Evolutionary conservation across 1,140 invertebrate genomes (phyloP).

Genomic region (Tetragnatha versicolor): DNA sequence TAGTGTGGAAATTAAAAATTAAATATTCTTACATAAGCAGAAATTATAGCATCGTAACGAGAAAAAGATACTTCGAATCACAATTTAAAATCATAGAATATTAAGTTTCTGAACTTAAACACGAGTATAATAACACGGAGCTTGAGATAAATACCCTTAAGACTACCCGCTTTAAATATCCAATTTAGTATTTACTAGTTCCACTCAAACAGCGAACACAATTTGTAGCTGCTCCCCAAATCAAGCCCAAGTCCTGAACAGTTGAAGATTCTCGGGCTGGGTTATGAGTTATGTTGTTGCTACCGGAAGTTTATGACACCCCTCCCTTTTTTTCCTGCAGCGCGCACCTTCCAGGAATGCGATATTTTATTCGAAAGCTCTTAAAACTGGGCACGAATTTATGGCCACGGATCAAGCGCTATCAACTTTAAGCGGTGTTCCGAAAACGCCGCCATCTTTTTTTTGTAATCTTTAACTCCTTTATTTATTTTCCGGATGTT

Average conservation of each 20-base stretch:
- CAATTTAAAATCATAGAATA: not conserved
- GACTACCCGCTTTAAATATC: no score
- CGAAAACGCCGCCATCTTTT: not conserved
- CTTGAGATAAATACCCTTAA: no score
- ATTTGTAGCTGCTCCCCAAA: not conserved
- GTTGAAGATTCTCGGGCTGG: constrained; percentile 1
- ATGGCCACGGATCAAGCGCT: not conserved
- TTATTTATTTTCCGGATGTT: not conserved
- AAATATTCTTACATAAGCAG: no score
- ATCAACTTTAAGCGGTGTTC: constrained; percentile 5
- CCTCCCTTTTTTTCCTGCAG: not conserved
- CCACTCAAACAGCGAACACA: not conserved
- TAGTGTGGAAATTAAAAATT: no score
- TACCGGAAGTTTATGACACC: constrained; percentile 18
- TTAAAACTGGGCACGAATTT: constrained; percentile 27
- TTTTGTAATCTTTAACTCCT: not conserved
- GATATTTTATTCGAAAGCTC: constrained; percentile 28
- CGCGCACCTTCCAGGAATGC: not conserved
- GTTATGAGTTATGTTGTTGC: constrained; percentile 29
- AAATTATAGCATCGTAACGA: no score
- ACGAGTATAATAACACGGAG: not conserved
- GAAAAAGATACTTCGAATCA: not conserved
- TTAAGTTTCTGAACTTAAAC: not conserved
- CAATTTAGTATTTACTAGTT: not conserved
- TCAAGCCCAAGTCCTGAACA: not conserved